Percentiles rank a stretch among this genome's conserved stretches.
Conservation (phyloP, 2,113 vertebrate species). For the Tapirus terrestris region DNA sequence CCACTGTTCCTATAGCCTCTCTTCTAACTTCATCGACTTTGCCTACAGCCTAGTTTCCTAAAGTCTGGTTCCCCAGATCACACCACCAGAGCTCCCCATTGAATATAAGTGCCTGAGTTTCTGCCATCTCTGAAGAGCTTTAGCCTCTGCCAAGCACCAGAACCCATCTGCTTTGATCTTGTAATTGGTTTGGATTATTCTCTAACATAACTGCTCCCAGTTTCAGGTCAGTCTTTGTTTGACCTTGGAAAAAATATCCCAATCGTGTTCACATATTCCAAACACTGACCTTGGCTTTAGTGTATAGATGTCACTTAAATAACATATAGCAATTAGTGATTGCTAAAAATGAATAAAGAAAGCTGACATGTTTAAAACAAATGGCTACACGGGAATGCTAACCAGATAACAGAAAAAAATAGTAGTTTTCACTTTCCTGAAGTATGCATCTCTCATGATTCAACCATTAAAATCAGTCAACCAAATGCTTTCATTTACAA, state of each 20-base stretch:
- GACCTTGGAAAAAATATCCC: constrained; percentile 5
- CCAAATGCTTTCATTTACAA: constrained; percentile 67
- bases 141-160: background rate
- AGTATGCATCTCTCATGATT: constrained; percentile 33
- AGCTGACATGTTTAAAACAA: constrained; percentile 51
- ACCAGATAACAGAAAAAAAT: background rate
- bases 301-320: background rate
- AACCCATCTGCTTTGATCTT: background rate
- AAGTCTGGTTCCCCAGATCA: background rate
- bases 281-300: background rate
- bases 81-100: background rate
- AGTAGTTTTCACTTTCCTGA: constrained; percentile 32
- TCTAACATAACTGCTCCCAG: background rate
- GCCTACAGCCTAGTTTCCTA: background rate
- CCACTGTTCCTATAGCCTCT: background rate
- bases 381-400: background rate
- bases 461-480: constrained; percentile 63
- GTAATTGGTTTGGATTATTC: background rate
- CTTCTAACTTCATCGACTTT: constrained; percentile 11
- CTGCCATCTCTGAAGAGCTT: background rate
- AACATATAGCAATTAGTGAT: background rate
- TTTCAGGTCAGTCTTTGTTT: constrained; percentile 17
- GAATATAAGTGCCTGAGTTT: background rate
- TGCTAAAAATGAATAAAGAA: constrained; percentile 41
- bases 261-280: background rate